phyloP scores from a whole-genome alignment of 2,888 invertebrate species.

The Encarsia formosa region DNA sequence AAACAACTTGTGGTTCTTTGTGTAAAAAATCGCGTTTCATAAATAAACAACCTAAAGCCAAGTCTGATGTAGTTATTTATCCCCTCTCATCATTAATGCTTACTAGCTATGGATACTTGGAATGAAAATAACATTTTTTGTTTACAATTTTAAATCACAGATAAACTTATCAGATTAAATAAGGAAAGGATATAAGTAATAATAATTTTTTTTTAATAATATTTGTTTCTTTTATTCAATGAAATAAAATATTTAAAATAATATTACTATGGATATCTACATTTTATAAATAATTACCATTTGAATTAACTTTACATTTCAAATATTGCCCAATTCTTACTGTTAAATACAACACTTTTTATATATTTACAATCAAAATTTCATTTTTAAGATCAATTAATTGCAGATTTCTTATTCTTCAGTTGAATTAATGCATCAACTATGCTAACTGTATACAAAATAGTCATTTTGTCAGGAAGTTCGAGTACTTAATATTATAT shows the following conservation, averaged over 20 bases:
- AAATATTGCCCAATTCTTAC: constrained; percentile 6
- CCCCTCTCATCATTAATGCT: too few species aligned
- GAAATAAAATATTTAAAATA: background rate
- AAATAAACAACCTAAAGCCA: constrained; percentile 39
- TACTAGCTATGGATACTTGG: too few species aligned
- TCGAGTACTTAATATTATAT: too few species aligned
- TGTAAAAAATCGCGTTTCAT: constrained; percentile 43
- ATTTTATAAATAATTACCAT: too few species aligned
- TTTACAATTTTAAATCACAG: too few species aligned
- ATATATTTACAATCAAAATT: constrained; percentile 8
- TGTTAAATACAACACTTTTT: constrained; percentile 3
- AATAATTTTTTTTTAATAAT: background rate
- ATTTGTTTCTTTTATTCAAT: background rate
- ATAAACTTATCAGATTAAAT: background rate
- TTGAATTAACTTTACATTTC: background rate
- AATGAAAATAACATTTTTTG: too few species aligned
- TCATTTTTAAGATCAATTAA: too few species aligned
- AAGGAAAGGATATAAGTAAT: background rate
- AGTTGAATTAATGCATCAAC: too few species aligned
- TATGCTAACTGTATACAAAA: too few species aligned
- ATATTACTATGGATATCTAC: too few species aligned
- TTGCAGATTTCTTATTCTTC: too few species aligned
- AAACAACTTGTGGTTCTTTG: constrained; percentile 38
- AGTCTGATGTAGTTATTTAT: constrained; percentile 2
- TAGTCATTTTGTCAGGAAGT: too few species aligned